Evolutionary conservation across 2,797 vertebrate genomes (phyloP).

Genomic region (Rhinella marina): DNA sequence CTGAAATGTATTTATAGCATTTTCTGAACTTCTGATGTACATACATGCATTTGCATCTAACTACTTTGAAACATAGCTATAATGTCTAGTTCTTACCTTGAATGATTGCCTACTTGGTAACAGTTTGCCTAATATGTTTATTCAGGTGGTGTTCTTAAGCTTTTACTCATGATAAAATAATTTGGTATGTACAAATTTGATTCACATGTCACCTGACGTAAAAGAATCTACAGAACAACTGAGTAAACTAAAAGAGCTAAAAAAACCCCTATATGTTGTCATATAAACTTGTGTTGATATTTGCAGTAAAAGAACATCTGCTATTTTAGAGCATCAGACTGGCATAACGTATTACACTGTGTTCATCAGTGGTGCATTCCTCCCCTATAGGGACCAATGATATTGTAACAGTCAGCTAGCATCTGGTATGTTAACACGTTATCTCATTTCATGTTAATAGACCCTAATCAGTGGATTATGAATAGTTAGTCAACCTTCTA

Average conservation of each 20-base stretch:
- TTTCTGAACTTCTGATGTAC: not conserved
- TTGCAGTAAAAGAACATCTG: not conserved
- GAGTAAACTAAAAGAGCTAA: not conserved
- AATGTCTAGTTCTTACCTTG: constrained; percentile 29
- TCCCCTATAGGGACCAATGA: not conserved
- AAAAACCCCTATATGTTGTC: not conserved
- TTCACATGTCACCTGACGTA: not conserved
- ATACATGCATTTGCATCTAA: not conserved
- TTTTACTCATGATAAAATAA: not conserved
- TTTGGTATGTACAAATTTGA: not conserved
- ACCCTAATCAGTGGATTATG: not conserved
- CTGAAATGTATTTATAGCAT: not conserved
- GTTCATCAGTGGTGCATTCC: not conserved
- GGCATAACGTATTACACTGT: not conserved
- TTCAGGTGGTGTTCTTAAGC: constrained; percentile 25
- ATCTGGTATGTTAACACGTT: not conserved
- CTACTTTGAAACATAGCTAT: not conserved
- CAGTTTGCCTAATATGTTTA: constrained; percentile 27
- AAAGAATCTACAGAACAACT: not conserved
- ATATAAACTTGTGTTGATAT: not conserved
- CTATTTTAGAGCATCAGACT: not conserved
- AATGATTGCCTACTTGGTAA: constrained; percentile 13
- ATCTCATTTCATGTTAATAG: not conserved
- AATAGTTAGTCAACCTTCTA: not conserved
- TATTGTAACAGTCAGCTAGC: not conserved